Evolutionary conservation across 1,140 invertebrate genomes (phyloP), one percentile per base, ranked within the genome.

Genomic region (Leptopilina clavipes): DNA sequence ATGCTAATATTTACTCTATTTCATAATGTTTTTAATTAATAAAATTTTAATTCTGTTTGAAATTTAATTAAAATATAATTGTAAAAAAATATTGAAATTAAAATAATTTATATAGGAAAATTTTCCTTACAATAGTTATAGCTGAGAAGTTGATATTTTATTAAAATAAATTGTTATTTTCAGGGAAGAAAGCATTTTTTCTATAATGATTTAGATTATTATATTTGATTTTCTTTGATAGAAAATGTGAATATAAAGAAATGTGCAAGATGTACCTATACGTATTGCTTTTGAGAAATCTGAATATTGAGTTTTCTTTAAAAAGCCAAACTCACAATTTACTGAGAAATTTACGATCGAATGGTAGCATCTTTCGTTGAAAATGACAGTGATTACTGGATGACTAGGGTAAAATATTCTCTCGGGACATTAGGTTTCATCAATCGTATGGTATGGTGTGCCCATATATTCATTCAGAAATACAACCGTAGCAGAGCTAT

Each of bases 281-380:
- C 12, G 6, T 22, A 22, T 25, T 6, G 19, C 59, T 65, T 65
- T 37, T 65, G 25, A 65, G 22, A 65, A 65, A 65, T 65, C 59
- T 65, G 59, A 65, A 65, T 65, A 65, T 65, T 31, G 12, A 65
- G 59, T n/a, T 65, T 65, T 31, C 25, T 65, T 65, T 65, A n/a
- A 65, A 65, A 37, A 25, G 1, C 17, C 48, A 5, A 12, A 25
- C 14, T 65, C 59, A 65, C 5, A 65, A 65, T 65, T 65, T 31
- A 65, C 59, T n/a, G 12, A 31, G 59, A 65, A 65, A 37, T 31
- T 65, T 31, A 65, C 22, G 22, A 65, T 65, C 22, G 22, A 25
- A 65, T 65, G 25, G 59, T 65, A 65, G 56, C 56, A 59, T 14
- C 19, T 59, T 59, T 59, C 22, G 56, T 59, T 22, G 18, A 25